These are phyloP conservation scores for Caenorhabditis panamensis DNA, from an alignment of 2,888 invertebrate genomes.

Conservation along the genomic window DNA sequence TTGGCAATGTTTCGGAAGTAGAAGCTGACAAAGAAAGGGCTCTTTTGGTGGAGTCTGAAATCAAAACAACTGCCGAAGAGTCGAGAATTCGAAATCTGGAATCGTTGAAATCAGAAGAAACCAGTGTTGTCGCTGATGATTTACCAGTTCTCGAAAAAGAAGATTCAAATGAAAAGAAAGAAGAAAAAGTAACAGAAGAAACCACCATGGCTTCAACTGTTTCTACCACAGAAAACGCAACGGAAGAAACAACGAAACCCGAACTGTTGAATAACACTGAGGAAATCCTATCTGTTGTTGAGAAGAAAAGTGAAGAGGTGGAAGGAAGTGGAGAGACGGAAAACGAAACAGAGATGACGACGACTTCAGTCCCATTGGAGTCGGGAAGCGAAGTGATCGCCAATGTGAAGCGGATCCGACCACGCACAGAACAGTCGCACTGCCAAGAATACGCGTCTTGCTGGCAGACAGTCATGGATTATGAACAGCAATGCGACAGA, in stretches of 20 bases:
- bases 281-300: slow-evolving; percentile 34
- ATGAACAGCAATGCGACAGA: slow-evolving; percentile 67
- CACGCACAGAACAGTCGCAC: slow-evolving; percentile 56
- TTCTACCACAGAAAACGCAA: too few relatives aligned
- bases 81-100: slow-evolving; percentile 29
- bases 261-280: slow-evolving; percentile 42
- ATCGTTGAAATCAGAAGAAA: slow-evolving; percentile 30
- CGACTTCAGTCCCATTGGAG: not conserved
- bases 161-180: slow-evolving; percentile 50
- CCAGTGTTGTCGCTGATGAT: slow-evolving; percentile 27
- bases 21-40: slow-evolving; percentile 10
- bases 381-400: slow-evolving; percentile 30
- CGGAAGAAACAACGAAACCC: slow-evolving; percentile 9
- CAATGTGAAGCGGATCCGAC: slow-evolving; percentile 53
- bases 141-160: slow-evolving; percentile 45
- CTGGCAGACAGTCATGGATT: slow-evolving; percentile 64
- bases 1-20: not conserved
- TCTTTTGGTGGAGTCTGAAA: slow-evolving; percentile 45
- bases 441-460: slow-evolving; percentile 65
- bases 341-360: slow-evolving; percentile 14
- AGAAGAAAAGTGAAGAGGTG: slow-evolving; percentile 25
- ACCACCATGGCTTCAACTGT: too few relatives aligned
- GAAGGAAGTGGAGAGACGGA: slow-evolving; percentile 60
- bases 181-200: not conserved
- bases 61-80: slow-evolving; percentile 44